These are phyloP conservation scores for Prinia subflava DNA, from an alignment of 2,113 vertebrate species.

Conservation along the genomic window DNA sequence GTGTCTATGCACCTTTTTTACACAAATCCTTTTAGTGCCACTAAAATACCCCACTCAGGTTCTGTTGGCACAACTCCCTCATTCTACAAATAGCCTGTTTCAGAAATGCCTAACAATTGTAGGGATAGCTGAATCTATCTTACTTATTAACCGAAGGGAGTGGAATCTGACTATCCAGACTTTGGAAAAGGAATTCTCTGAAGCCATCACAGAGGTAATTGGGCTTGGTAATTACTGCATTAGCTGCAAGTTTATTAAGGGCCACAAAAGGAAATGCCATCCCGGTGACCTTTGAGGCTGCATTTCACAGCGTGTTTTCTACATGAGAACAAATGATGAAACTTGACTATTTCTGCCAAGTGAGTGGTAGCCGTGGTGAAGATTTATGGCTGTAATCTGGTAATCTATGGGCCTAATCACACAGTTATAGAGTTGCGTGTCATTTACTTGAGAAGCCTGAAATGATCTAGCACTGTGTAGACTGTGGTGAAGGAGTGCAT, in stretches of 20 bases:
- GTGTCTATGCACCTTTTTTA: not conserved
- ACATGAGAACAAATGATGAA: constrained; percentile 33
- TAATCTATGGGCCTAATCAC: constrained; percentile 58
- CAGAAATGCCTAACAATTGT: not conserved
- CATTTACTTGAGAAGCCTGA: constrained; percentile 39
- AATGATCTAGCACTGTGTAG: constrained; percentile 53
- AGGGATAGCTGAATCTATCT: not conserved
- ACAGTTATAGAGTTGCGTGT: constrained; percentile 41
- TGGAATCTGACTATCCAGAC: not conserved
- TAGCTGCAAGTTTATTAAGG: constrained; percentile 51
- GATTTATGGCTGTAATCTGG: constrained; percentile 57
- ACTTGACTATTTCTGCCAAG: constrained; percentile 28
- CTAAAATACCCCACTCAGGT: not conserved
- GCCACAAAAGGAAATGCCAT: constrained; percentile 32
- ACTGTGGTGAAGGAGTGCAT: constrained; percentile 27
- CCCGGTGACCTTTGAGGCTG: constrained; percentile 36
- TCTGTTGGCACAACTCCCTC: not conserved
- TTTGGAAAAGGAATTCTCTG: not conserved
- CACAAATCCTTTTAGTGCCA: not conserved
- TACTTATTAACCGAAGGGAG: not conserved
- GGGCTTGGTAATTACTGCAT: constrained; percentile 45
- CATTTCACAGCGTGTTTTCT: constrained; percentile 40
- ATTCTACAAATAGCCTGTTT: not conserved
- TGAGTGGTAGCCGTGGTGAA: constrained; percentile 25
- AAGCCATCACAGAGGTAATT: constrained; percentile 37